A percentile compares a stretch with the other conserved stretches of the same genome.
Evolutionary conservation across 2,888 invertebrate species (phyloP).

Genomic region (Apodemia hepburni): DNA sequence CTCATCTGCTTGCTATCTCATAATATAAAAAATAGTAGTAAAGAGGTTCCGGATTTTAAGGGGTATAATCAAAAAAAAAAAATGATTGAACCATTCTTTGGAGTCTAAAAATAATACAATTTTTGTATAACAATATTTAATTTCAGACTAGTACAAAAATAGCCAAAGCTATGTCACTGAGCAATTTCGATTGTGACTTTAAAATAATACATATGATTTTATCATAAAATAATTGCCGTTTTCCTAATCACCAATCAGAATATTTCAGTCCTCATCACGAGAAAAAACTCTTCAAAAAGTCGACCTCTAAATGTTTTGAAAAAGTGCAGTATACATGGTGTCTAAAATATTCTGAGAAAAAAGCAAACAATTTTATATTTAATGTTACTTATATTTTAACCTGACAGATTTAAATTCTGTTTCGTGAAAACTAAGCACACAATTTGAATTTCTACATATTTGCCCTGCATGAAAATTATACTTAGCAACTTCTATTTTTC

Average conservation of each 20-base stretch:
- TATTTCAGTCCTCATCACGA: background rate
- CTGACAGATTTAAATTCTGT: too few relatives aligned
- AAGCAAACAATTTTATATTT: background rate
- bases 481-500: too few relatives aligned
- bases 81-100: too few relatives aligned
- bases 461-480: too few relatives aligned
- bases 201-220: conserved; percentile 30
- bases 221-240: background rate
- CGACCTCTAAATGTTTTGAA: conserved; percentile 75
- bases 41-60: too few relatives aligned
- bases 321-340: conserved; percentile 74
- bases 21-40: too few relatives aligned
- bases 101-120: background rate
- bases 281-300: conserved; percentile 71
- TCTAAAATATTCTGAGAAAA: conserved; percentile 20
- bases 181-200: conserved; percentile 66
- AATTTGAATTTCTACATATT: too few relatives aligned
- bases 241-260: background rate
- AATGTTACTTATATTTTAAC: too few relatives aligned
- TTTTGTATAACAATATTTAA: conserved; percentile 26
- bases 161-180: conserved; percentile 72
- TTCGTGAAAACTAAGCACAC: too few relatives aligned
- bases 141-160: conserved; percentile 76
- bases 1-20: too few relatives aligned
- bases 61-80: too few relatives aligned